Percentiles rank a stretch among this genome's conserved stretches.
Evolutionary conservation across 2,797 vertebrate genomes (phyloP).

Genomic region (Sebastes paucispinis): DNA sequence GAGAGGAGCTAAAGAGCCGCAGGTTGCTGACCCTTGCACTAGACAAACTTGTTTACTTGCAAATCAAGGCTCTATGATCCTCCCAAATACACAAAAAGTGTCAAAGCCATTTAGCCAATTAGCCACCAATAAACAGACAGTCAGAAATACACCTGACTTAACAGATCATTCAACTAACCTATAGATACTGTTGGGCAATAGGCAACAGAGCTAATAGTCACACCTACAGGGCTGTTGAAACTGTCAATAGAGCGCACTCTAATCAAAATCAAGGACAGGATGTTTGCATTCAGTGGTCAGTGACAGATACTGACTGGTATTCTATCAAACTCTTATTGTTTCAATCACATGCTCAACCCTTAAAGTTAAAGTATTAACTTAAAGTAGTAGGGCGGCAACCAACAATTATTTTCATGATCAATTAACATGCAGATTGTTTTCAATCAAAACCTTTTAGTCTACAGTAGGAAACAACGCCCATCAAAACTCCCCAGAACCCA

Average conservation of each 20-base stretch:
- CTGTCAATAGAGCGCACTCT: conserved; percentile 21
- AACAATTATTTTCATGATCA: not conserved
- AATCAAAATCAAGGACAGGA: conserved; percentile 27
- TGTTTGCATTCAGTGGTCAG: conserved; percentile 25
- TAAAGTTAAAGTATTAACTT: not conserved
- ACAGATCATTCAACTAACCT: not conserved
- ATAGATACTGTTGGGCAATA: not conserved
- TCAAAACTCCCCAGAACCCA: not conserved
- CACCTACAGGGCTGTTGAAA: conserved; percentile 17
- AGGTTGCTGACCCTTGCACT: too few species aligned
- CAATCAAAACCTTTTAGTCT: not conserved
- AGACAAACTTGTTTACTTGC: not conserved
- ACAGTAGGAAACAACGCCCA: not conserved
- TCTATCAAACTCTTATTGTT: not conserved
- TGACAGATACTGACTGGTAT: not conserved
- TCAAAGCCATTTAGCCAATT: not conserved
- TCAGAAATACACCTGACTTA: not conserved
- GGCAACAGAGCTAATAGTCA: conserved; percentile 6
- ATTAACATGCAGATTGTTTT: not conserved
- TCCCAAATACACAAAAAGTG: not conserved
- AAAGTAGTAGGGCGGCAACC: not conserved
- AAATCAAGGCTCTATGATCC: not conserved
- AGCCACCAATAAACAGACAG: not conserved
- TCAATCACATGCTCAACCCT: not conserved
- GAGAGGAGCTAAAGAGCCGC: too few species aligned